Evolutionary conservation across 2,113 vertebrate species (phyloP), one percentile per base, ranked within the genome.

Genomic region (Ellobius talpinus): DNA sequence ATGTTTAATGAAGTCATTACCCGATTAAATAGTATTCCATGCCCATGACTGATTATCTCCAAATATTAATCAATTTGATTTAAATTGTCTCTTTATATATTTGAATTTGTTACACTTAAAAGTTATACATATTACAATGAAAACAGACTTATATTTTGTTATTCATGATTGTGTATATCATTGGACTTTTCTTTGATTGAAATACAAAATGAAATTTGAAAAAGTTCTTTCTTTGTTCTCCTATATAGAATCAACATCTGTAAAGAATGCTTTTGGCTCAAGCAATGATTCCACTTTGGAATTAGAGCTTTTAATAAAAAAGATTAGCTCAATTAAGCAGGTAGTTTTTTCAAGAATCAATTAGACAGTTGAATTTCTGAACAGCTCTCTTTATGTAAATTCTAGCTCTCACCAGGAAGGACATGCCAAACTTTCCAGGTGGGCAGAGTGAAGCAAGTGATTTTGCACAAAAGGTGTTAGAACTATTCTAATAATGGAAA

Each of bases 1-100:
- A 93, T 89, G 95, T 93, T 97, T 98, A 98, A 99, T 98, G 97
- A 98, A 98, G 96, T 96, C 90, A 98, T 98, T 98, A 98, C 95
- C 97, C 97, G 97, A 99, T 98, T 98, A 98, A 98, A 93, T 96
- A 98, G 94, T 87, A 91, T 98, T 98, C 97, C 78, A 96, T 97
- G 89, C 85, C 96, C 95, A 92, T 96, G 97, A 97, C 92, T 98
- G 96, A 98, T 98, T 98, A 97, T 97, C 96, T 96, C 93, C 94
- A 97, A 98, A 98, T 98, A 95, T 93, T 98, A 98, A 98, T 98
- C 94, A 97, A 98, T 98, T 98, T 98, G 94, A 98, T 98, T 98
- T 98, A 96, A 98, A 98, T 98, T 96, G 50, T 96, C 96, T 96
- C 1, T 90, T 95, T 98, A 93, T 95, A 87, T 96, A 97, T 97